A percentile compares a stretch with the other conserved stretches of the same genome.
Evolutionary conservation across 2,113 vertebrate species (phyloP).

Genomic region (Gyps fulvus): DNA sequence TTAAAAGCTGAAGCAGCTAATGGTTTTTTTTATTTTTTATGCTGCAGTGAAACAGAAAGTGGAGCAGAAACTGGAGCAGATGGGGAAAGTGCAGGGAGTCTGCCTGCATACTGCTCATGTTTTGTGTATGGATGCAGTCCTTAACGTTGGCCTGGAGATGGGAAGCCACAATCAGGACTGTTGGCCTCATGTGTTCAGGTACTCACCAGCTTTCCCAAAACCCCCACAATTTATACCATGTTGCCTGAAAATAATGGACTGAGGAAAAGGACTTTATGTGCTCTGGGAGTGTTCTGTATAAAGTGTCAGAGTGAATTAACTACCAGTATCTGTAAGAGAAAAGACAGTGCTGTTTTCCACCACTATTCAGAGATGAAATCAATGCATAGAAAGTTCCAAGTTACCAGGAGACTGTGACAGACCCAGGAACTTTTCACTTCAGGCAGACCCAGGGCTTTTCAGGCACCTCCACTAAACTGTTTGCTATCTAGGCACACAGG

Average conservation of each 20-base stretch:
- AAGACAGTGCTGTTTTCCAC: neutral
- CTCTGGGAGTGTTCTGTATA: neutral
- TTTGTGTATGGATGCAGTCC: slow-evolving; percentile 92
- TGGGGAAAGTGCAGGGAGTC: slow-evolving; percentile 82
- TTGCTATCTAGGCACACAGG: neutral
- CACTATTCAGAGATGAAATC: neutral
- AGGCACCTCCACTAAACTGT: neutral
- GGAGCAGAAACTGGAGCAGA: slow-evolving; percentile 89
- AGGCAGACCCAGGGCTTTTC: neutral
- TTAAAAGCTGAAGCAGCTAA: neutral
- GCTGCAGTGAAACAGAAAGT: slow-evolving; percentile 84
- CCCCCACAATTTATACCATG: neutral
- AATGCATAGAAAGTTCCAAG: neutral
- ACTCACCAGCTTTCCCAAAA: neutral
- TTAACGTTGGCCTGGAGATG: slow-evolving; percentile 89
- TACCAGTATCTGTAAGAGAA: neutral
- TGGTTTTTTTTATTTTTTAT: neutral
- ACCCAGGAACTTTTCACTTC: neutral
- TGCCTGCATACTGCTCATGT: slow-evolving; percentile 87
- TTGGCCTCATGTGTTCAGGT: slow-evolving; percentile 91
- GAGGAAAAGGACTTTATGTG: neutral
- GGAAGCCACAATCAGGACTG: slow-evolving; percentile 91
- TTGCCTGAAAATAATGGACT: neutral
- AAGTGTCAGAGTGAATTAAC: neutral
- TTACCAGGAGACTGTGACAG: neutral